phyloP scores from a whole-genome alignment of 2,113 vertebrate genomes.

The Cisticola juncidis region DNA sequence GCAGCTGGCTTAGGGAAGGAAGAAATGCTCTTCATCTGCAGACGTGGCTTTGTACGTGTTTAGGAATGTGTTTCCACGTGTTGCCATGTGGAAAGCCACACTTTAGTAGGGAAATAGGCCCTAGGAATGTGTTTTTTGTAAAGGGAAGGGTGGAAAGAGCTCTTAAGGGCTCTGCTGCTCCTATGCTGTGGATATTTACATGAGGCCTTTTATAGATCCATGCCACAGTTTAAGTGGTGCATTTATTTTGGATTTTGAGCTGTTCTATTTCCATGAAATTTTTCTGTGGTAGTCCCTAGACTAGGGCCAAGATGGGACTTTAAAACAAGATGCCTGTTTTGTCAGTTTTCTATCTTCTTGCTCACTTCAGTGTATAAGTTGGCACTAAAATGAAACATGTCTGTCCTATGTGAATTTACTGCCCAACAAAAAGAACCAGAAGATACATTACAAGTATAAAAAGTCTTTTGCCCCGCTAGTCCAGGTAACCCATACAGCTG shows the following conservation, averaged over 20 bases:
- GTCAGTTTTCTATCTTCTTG: neutral
- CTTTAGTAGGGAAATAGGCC: neutral
- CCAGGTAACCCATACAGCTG: neutral
- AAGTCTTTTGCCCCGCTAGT: neutral
- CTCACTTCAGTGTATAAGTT: neutral
- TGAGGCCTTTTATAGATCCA: neutral
- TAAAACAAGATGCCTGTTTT: neutral
- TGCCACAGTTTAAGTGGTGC: neutral
- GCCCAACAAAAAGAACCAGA: neutral
- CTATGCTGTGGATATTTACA: fast-evolving
- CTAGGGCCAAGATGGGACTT: neutral
- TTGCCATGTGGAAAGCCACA: neutral
- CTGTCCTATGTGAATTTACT: neutral
- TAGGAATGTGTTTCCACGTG: neutral
- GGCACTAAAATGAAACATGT: neutral
- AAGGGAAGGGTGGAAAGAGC: neutral
- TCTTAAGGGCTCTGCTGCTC: neutral
- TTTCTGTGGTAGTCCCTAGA: neutral
- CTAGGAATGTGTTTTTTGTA: neutral
- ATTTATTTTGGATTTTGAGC: neutral
- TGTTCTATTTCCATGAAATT: neutral
- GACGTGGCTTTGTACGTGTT: fast-evolving
- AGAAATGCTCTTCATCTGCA: neutral
- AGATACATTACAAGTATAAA: neutral
- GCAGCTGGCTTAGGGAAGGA: neutral